Percentiles rank a stretch among this genome's conserved stretches.
phyloP scores from a whole-genome alignment of 2,888 invertebrate genomes.

The Dastarcus helophoroides region DNA sequence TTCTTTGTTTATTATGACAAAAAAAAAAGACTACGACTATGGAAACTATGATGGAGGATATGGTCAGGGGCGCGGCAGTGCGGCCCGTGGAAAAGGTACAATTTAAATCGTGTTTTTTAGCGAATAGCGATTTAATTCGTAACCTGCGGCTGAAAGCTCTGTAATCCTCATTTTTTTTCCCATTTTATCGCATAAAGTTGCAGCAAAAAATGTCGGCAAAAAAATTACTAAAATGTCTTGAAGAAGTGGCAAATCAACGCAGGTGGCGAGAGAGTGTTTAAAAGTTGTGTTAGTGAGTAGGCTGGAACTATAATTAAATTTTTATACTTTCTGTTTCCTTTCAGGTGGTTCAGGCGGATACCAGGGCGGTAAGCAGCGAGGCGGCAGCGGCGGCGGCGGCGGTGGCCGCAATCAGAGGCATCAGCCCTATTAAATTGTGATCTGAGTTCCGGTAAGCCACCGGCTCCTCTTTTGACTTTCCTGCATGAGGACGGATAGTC shows the following conservation, averaged over 20 bases:
- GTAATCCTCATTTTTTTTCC: constrained; percentile 8
- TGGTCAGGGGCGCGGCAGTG: constrained; percentile 73
- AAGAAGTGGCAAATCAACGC: constrained; percentile 15
- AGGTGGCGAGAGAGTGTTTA: constrained; percentile 25
- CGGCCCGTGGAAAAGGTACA: constrained; percentile 72
- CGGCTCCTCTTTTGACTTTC: not conserved
- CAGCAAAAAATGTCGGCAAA: constrained; percentile 7
- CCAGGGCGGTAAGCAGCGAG: constrained; percentile 76
- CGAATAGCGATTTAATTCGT: constrained; percentile 4
- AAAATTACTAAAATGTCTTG: constrained; percentile 8
- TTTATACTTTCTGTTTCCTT: constrained; percentile 30
- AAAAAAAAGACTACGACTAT: constrained; percentile 67
- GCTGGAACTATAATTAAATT: constrained; percentile 28
- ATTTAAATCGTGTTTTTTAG: constrained; percentile 4
- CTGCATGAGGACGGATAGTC: constrained; percentile 8
- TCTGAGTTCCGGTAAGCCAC: constrained; percentile 15
- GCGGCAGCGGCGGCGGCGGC: constrained; percentile 59
- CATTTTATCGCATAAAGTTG: constrained; percentile 8
- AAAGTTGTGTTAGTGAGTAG: constrained; percentile 27
- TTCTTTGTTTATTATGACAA: constrained; percentile 12
- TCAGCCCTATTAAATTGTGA: constrained; percentile 64
- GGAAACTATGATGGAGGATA: constrained; percentile 84
- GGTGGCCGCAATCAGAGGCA: constrained; percentile 74
- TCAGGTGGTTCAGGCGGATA: constrained; percentile 37
- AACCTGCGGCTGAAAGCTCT: constrained; percentile 8